Percentiles rank a stretch among this genome's conserved stretches.
Evolutionary conservation across 2,888 invertebrate species (phyloP).

Genomic region (Drosophila barbarae): DNA sequence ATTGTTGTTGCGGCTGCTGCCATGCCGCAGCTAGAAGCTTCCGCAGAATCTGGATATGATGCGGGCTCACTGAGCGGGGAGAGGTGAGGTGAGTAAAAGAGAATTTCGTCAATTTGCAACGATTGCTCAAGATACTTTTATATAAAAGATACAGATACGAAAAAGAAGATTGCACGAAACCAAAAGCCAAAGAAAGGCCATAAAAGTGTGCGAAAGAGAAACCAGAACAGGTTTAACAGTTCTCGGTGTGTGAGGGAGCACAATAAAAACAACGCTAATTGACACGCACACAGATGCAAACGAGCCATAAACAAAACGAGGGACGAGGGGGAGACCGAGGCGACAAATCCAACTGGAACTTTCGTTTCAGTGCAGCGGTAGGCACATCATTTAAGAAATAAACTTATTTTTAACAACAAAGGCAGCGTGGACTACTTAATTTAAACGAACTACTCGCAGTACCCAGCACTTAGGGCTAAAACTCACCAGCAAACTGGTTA

Average conservation of each 20-base stretch:
- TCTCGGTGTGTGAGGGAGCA: slow-evolving; percentile 36
- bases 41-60: slow-evolving; percentile 22
- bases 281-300: slow-evolving; percentile 56
- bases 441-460: background rate
- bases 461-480: background rate
- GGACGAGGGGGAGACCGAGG: slow-evolving; percentile 9
- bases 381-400: slow-evolving; percentile 21
- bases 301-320: slow-evolving; percentile 49
- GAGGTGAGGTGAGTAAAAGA: slow-evolving; percentile 21
- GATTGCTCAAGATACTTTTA: slow-evolving; percentile 6
- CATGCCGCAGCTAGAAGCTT: slow-evolving; percentile 31
- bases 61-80: slow-evolving; percentile 13
- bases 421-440: background rate
- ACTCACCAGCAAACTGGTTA: slow-evolving; percentile 31
- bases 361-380: slow-evolving; percentile 44
- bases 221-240: slow-evolving; percentile 62
- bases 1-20: slow-evolving; percentile 1
- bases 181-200: slow-evolving; percentile 38
- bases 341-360: slow-evolving; percentile 62
- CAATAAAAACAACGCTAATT: slow-evolving; percentile 59
- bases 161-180: slow-evolving; percentile 16
- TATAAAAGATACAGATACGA: slow-evolving; percentile 13
- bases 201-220: slow-evolving; percentile 29
- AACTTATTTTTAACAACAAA: slow-evolving; percentile 33
- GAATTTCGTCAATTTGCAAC: slow-evolving; percentile 31